Evolutionary conservation across 2,888 invertebrate genomes (phyloP).

Genomic region (Flexamia atlantica): DNA sequence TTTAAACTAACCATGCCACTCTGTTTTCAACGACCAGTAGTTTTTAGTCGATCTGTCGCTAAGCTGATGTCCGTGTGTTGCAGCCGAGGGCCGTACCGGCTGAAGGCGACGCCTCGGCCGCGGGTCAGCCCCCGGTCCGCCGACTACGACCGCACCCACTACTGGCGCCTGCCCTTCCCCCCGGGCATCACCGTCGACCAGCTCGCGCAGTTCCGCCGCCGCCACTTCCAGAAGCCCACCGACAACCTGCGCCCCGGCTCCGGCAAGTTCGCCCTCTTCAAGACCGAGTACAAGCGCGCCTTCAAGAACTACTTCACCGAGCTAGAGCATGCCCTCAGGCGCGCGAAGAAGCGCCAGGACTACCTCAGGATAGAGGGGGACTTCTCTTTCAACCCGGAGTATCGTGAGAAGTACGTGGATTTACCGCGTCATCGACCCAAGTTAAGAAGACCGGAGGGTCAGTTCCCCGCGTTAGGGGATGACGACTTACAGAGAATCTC

Average conservation of each 20-base stretch:
- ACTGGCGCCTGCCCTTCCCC: conserved; percentile 63
- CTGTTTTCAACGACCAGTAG: too few species aligned
- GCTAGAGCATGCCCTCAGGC: conserved; percentile 59
- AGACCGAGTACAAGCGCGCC: conserved; percentile 67
- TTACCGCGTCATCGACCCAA: conserved; percentile 42
- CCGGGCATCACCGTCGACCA: conserved; percentile 67
- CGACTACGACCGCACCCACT: conserved; percentile 61
- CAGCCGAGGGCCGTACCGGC: conserved; percentile 49
- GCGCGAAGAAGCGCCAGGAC: conserved; percentile 62
- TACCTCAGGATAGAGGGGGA: conserved; percentile 66
- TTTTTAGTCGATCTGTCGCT: background rate
- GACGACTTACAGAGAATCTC: conserved; percentile 53
- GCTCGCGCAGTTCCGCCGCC: conserved; percentile 64
- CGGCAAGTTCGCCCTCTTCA: conserved; percentile 66
- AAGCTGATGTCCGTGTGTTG: background rate
- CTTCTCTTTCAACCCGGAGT: conserved; percentile 64
- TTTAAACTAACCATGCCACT: too few species aligned
- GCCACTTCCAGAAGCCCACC: conserved; percentile 63
- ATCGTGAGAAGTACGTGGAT: conserved; percentile 64
- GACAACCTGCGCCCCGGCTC: conserved; percentile 64
- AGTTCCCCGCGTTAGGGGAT: conserved; percentile 36
- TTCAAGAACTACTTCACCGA: conserved; percentile 61
- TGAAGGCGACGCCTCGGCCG: conserved; percentile 12
- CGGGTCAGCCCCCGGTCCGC: conserved; percentile 14
- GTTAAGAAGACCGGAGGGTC: conserved; percentile 34